Evolutionary conservation across 2,888 invertebrate species (phyloP).

Genomic region (Thereva unica): DNA sequence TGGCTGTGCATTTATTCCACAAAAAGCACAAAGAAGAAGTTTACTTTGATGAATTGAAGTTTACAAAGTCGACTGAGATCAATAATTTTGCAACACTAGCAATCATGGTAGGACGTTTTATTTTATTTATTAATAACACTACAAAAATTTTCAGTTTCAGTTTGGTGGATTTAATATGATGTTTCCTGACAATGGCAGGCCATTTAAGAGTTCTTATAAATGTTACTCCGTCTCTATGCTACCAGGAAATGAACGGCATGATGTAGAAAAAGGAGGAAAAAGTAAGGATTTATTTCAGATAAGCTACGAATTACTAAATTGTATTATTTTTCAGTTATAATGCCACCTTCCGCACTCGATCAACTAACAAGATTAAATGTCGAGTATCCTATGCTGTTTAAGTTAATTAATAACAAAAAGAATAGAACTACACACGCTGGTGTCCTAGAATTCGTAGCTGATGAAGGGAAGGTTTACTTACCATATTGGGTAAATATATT

Average conservation of each 20-base stretch:
- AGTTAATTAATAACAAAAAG: slow-evolving; percentile 84
- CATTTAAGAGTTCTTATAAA: slow-evolving; percentile 82
- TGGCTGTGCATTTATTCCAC: too few relatives aligned
- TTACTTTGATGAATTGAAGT: too few relatives aligned
- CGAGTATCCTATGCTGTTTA: slow-evolving; percentile 98
- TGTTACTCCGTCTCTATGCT: slow-evolving; percentile 95
- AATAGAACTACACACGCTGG: slow-evolving; percentile 91
- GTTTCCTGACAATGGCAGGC: slow-evolving; percentile 81
- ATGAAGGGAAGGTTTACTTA: slow-evolving; percentile 95
- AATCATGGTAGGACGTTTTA: too few relatives aligned
- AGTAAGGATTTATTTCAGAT: slow-evolving; percentile 64
- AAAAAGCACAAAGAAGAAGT: too few relatives aligned
- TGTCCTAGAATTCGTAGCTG: slow-evolving; percentile 97
- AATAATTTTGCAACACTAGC: too few relatives aligned
- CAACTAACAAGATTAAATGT: slow-evolving; percentile 90
- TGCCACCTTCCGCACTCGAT: slow-evolving; percentile 96
- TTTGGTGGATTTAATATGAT: slow-evolving; percentile 82
- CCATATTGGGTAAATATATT: slow-evolving; percentile 86
- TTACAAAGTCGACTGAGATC: too few relatives aligned
- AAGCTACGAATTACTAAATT: slow-evolving; percentile 14
- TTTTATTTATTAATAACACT: too few relatives aligned
- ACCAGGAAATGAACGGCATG: slow-evolving; percentile 89
- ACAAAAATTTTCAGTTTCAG: slow-evolving; percentile 57
- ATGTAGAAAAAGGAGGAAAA: slow-evolving; percentile 96
- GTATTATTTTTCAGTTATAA: slow-evolving; percentile 80